Conservation (phyloP, 2,113 vertebrate genomes). For the Ahaetulla prasina region DNA sequence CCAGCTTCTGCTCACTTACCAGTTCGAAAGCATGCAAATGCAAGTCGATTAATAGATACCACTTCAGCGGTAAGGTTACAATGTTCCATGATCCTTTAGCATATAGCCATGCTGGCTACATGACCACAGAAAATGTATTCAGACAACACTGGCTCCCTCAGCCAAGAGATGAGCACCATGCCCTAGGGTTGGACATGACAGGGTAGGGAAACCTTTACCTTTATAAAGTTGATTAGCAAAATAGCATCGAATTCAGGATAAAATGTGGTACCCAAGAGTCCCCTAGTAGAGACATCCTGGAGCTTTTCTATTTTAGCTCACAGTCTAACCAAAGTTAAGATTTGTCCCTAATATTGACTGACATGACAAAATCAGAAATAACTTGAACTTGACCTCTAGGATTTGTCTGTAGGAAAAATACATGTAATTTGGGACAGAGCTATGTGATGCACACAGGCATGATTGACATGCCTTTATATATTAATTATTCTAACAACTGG, state of each 20-base stretch:
- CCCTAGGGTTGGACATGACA: too few species aligned
- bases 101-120: too few species aligned
- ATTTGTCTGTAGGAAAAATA: neutral
- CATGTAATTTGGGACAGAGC: neutral
- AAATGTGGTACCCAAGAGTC: neutral
- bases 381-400: neutral
- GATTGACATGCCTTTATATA: neutral
- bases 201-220: too few species aligned
- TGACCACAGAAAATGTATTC: too few species aligned
- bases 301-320: neutral
- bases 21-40: too few species aligned
- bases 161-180: too few species aligned
- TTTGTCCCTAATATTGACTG: neutral
- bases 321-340: neutral
- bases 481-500: neutral
- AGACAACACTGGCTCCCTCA: too few species aligned
- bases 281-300: neutral
- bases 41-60: too few species aligned
- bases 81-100: too few species aligned
- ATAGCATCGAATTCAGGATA: neutral
- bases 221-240: too few species aligned
- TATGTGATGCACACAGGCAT: neutral
- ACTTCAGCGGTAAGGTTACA: too few species aligned
- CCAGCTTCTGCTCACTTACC: too few species aligned
- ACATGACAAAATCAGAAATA: neutral